Evolutionary conservation across 2,113 vertebrate genomes (phyloP).

Genomic region (Piliocolobus tephrosceles): DNA sequence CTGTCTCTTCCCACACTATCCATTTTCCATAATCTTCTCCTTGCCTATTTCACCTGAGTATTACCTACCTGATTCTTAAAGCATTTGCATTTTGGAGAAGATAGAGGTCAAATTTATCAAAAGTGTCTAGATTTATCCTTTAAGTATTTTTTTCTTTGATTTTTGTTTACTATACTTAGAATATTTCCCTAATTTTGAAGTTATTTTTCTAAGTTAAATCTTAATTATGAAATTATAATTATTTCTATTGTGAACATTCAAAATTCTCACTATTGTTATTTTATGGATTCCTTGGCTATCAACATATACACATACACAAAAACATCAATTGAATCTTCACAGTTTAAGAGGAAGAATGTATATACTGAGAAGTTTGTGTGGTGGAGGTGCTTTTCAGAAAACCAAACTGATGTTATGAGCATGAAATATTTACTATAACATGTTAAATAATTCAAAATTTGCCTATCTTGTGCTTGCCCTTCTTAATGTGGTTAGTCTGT

Average conservation of each 20-base stretch:
- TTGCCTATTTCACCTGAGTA: not conserved
- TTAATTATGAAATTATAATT: not conserved
- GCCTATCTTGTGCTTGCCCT: not conserved
- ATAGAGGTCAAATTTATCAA: not conserved
- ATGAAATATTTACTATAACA: not conserved
- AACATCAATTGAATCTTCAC: not conserved
- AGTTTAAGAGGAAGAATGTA: not conserved
- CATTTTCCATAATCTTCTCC: not conserved
- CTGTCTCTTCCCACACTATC: rapidly evolving
- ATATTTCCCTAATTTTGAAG: not conserved
- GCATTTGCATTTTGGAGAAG: not conserved
- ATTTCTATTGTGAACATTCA: not conserved
- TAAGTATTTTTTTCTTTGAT: not conserved
- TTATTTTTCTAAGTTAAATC: not conserved
- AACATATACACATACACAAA: not conserved
- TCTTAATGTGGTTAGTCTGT: not conserved
- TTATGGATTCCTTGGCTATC: not conserved
- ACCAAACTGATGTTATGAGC: not conserved
- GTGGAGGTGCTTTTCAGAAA: not conserved
- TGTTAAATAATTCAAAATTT: not conserved
- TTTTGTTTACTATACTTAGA: not conserved
- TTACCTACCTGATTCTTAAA: not conserved
- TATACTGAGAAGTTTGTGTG: not conserved
- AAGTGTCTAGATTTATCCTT: not conserved
- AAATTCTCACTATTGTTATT: not conserved